Percentiles rank a stretch among this genome's conserved stretches.
Evolutionary conservation across 2,797 vertebrate genomes (phyloP).

Genomic region (Diceros bicornis): DNA sequence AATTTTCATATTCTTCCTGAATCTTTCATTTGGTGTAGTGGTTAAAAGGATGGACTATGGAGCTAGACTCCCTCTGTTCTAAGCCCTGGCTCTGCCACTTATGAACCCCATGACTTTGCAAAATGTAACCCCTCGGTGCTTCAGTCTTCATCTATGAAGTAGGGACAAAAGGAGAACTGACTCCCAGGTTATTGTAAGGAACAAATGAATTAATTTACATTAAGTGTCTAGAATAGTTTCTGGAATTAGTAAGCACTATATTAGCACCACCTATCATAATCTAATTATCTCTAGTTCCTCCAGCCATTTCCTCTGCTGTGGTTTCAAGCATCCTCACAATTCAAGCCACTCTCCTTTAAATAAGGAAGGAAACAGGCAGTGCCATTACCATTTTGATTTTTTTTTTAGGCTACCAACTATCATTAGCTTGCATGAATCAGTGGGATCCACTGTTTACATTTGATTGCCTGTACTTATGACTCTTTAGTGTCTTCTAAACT

Average conservation of each 20-base stretch:
- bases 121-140: background rate
- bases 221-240: conserved; percentile 23
- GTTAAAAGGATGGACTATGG: background rate
- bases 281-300: background rate
- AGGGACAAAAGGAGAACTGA: background rate
- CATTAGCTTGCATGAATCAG: background rate
- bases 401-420: background rate
- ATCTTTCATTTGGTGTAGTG: background rate
- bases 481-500: background rate
- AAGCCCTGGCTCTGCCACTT: background rate
- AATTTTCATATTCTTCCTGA: background rate
- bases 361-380: background rate
- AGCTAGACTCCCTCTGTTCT: background rate
- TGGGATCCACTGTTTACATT: background rate
- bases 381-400: background rate
- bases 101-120: background rate
- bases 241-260: conserved; percentile 16
- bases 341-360: background rate
- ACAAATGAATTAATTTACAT: conserved; percentile 27
- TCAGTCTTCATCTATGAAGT: conserved; percentile 4
- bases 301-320: background rate
- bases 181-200: background rate
- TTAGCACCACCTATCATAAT: background rate
- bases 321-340: conserved; percentile 30
- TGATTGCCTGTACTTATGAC: background rate